These are phyloP conservation scores for Hirundichthys speculiger DNA, from an alignment of 2,113 vertebrate species.

Conservation along the genomic window DNA sequence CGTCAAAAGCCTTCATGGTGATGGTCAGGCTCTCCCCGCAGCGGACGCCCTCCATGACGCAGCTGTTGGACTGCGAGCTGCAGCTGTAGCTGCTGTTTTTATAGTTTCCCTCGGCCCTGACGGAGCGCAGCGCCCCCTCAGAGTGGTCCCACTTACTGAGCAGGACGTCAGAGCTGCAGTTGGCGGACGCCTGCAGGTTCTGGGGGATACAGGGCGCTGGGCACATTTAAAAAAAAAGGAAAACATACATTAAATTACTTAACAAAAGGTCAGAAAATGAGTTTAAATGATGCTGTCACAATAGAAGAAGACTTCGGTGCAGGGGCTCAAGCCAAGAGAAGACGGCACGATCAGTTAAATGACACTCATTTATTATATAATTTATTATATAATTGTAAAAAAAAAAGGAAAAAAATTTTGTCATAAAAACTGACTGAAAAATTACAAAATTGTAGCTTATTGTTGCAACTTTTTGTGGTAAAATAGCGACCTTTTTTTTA, in stretches of 20 bases:
- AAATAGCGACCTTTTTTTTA: too few relatives aligned
- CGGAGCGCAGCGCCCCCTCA: slow-evolving; percentile 68
- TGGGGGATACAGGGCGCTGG: slow-evolving; percentile 81
- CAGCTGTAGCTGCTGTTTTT: slow-evolving; percentile 72
- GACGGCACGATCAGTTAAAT: too few relatives aligned
- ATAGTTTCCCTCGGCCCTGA: slow-evolving; percentile 74
- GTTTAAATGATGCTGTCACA: too few relatives aligned
- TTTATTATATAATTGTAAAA: too few relatives aligned
- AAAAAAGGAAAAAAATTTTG: too few relatives aligned
- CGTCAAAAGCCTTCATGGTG: slow-evolving; percentile 74
- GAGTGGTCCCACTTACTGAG: slow-evolving; percentile 76
- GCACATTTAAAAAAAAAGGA: background rate
- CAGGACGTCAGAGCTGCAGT: slow-evolving; percentile 68
- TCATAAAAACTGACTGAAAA: too few relatives aligned
- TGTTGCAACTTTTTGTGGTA: too few relatives aligned
- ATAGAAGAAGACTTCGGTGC: too few relatives aligned
- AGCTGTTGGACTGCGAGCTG: slow-evolving; percentile 76
- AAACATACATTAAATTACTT: background rate
- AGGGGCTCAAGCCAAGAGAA: too few relatives aligned
- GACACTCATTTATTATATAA: too few relatives aligned
- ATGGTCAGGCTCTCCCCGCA: slow-evolving; percentile 79
- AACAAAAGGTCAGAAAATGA: background rate
- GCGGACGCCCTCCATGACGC: slow-evolving; percentile 62
- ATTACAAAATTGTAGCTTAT: too few relatives aligned
- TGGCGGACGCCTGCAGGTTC: slow-evolving; percentile 62